These are phyloP conservation scores for Suillia variegata DNA, from an alignment of 2,888 invertebrate genomes.

Conservation along the genomic window DNA sequence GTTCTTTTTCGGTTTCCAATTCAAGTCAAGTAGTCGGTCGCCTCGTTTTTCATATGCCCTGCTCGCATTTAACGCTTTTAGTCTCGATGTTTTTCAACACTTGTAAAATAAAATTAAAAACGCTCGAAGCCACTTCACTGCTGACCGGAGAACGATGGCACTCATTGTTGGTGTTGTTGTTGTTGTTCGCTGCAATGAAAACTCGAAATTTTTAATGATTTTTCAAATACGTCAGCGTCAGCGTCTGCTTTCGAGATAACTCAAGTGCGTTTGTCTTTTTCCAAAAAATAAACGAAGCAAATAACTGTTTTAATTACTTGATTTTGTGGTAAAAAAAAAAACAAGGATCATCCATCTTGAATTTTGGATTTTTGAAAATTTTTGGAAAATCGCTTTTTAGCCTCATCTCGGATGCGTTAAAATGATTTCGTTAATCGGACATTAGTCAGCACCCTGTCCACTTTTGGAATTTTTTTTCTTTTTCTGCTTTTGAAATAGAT, in stretches of 20 bases:
- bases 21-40: not conserved
- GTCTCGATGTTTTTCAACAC: not conserved
- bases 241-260: not conserved
- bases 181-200: not conserved
- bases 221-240: not conserved
- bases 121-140: not conserved
- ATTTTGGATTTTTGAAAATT: not conserved
- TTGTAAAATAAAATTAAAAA: not conserved
- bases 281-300: too few species aligned
- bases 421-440: constrained; percentile 8
- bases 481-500: constrained; percentile 22
- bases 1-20: not conserved
- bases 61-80: too few species aligned
- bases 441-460: constrained; percentile 6
- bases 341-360: constrained; percentile 10
- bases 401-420: not conserved
- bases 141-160: not conserved
- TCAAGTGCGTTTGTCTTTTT: constrained; percentile 1
- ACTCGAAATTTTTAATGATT: not conserved
- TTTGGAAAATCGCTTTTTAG: too few species aligned
- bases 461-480: constrained; percentile 32
- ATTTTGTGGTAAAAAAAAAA: not conserved
- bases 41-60: not conserved
- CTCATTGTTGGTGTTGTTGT: not conserved
- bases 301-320: too few species aligned